These are phyloP conservation scores for Chiloscyllium punctatum DNA, from an alignment of 2,797 vertebrate genomes.

Conservation along the genomic window DNA sequence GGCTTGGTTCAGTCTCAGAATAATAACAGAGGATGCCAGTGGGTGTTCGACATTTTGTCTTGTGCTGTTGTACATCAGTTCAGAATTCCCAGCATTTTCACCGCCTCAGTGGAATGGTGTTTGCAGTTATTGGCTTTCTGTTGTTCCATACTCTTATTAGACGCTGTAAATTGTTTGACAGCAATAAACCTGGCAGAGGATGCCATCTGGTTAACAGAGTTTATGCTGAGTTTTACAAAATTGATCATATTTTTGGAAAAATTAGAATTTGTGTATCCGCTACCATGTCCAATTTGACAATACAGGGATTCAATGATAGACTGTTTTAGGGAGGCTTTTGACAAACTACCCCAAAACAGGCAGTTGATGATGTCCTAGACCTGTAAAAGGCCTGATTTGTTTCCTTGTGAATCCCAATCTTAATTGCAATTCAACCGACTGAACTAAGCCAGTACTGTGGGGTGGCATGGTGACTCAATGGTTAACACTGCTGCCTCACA, in stretches of 20 bases:
- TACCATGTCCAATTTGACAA: constrained; percentile 31
- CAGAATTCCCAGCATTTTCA: neutral
- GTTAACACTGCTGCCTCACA: too few species aligned
- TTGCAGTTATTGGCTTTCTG: constrained; percentile 22
- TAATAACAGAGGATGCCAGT: neutral
- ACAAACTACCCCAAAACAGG: constrained; percentile 40
- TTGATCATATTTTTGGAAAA: constrained; percentile 40
- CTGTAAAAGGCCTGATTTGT: too few species aligned
- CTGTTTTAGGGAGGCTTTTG: constrained; percentile 43
- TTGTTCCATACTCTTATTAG: constrained; percentile 38
- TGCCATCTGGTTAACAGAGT: constrained; percentile 44
- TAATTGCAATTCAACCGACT: too few species aligned
- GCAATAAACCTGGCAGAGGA: constrained; percentile 36
- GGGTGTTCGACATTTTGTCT: neutral
- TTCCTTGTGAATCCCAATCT: too few species aligned
- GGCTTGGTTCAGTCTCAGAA: too few species aligned
- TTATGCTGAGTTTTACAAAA: neutral
- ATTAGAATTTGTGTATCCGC: constrained; percentile 40
- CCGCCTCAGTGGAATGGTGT: neutral
- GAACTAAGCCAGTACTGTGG: too few species aligned
- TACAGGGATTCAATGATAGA: constrained; percentile 38
- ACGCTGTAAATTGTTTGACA: constrained; percentile 39
- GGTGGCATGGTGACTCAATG: too few species aligned
- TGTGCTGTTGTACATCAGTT: neutral
- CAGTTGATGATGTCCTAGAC: constrained; percentile 22